phyloP scores from a whole-genome alignment of 2,113 vertebrate genomes.

The Potamarius usumacintae region DNA sequence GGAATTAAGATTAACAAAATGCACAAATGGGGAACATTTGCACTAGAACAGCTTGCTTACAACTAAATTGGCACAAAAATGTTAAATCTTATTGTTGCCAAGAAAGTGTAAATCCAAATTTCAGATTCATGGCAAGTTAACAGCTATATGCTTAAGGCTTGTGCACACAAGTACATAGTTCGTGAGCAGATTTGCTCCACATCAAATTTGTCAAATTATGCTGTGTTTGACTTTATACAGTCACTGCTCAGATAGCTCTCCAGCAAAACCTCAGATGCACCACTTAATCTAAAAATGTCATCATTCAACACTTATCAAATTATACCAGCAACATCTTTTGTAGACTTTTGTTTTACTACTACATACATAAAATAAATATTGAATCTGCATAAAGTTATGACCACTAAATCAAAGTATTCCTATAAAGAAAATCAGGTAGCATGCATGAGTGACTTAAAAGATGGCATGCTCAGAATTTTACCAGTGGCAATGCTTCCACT shows the following conservation, averaged over 20 bases:
- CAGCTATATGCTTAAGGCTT: background rate
- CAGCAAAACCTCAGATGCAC: background rate
- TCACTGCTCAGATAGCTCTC: background rate
- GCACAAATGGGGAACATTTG: background rate
- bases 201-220: background rate
- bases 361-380: constrained; percentile 23
- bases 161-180: background rate
- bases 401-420: no score
- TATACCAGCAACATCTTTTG: background rate
- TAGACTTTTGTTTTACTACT: background rate
- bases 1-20: background rate
- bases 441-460: no score
- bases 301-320: background rate
- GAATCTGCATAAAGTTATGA: background rate
- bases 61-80: background rate
- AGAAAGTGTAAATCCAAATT: background rate
- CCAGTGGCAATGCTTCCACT: no score
- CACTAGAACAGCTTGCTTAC: background rate
- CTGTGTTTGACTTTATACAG: background rate
- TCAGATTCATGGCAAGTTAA: background rate
- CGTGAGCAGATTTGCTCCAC: background rate
- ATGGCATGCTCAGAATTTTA: no score
- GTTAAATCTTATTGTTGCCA: background rate
- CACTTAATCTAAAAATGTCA: background rate
- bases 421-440: no score